Evolutionary conservation across 2,113 vertebrate species (phyloP).

Genomic region (Oryzias javanicus): DNA sequence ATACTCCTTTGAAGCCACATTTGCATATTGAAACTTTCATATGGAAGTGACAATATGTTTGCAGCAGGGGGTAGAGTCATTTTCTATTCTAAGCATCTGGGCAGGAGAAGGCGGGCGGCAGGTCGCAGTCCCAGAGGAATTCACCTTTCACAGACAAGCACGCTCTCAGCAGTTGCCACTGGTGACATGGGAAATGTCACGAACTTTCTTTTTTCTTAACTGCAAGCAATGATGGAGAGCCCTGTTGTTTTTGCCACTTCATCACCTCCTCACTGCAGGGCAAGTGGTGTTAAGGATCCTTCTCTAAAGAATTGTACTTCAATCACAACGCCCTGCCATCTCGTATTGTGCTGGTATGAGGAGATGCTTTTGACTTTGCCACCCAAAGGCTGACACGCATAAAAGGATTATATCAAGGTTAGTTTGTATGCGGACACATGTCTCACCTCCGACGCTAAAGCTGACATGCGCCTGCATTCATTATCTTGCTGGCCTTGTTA

Average conservation of each 20-base stretch:
- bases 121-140: conserved; percentile 60
- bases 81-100: conserved; percentile 65
- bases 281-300: too few species aligned
- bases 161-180: conserved; percentile 64
- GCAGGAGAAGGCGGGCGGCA: conserved; percentile 36
- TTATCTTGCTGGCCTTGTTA: conserved; percentile 5
- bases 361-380: conserved; percentile 20
- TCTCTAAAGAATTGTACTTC: too few species aligned
- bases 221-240: conserved; percentile 26
- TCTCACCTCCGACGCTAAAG: conserved; percentile 27
- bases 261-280: too few species aligned
- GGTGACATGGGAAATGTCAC: conserved; percentile 72
- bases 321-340: conserved; percentile 1
- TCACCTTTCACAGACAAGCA: conserved; percentile 69
- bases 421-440: conserved; percentile 54
- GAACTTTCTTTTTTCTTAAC: conserved; percentile 41
- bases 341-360: conserved; percentile 19
- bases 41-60: conserved; percentile 34
- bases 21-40: conserved; percentile 35
- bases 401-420: conserved; percentile 16
- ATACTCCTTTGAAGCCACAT: conserved; percentile 19
- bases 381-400: conserved; percentile 33
- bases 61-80: conserved; percentile 45
- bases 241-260: not conserved
- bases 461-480: conserved; percentile 50